Evolutionary conservation across 2,113 vertebrate genomes (phyloP).

Genomic region (Cavia aperea): DNA sequence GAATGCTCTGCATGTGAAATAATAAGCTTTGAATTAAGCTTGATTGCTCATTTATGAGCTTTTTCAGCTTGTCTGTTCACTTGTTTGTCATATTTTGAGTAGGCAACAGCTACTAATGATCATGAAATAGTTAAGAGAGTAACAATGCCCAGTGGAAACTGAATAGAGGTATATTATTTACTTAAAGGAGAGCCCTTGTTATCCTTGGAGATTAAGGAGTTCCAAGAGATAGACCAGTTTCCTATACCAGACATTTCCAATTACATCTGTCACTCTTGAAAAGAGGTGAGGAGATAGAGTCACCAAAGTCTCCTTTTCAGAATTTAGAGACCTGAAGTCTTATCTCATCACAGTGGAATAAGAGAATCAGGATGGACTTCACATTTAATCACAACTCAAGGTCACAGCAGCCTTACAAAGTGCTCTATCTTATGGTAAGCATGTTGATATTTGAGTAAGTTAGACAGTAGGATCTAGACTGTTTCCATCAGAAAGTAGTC

Average conservation of each 20-base stretch:
- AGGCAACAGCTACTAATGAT: background rate
- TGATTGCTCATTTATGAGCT: background rate
- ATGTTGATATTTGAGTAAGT: background rate
- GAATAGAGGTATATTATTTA: background rate
- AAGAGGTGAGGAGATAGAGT: background rate
- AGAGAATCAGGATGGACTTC: background rate
- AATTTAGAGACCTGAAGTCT: background rate
- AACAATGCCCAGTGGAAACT: background rate
- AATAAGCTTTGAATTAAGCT: constrained; percentile 20
- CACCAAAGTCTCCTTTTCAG: background rate
- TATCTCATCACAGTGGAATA: background rate
- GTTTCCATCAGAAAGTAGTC: background rate
- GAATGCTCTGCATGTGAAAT: background rate
- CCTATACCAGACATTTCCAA: background rate
- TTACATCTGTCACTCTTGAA: background rate
- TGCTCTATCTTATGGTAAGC: background rate
- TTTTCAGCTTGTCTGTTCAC: background rate
- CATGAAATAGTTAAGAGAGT: background rate
- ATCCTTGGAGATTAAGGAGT: background rate
- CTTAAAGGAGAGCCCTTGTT: background rate
- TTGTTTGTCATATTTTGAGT: background rate
- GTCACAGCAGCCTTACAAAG: background rate
- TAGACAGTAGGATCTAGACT: background rate
- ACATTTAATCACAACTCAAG: background rate
- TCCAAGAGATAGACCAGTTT: background rate